Evolutionary conservation across 2,797 vertebrate genomes (phyloP), one percentile per base, ranked within the genome.

Genomic region (Hirundo rustica): DNA sequence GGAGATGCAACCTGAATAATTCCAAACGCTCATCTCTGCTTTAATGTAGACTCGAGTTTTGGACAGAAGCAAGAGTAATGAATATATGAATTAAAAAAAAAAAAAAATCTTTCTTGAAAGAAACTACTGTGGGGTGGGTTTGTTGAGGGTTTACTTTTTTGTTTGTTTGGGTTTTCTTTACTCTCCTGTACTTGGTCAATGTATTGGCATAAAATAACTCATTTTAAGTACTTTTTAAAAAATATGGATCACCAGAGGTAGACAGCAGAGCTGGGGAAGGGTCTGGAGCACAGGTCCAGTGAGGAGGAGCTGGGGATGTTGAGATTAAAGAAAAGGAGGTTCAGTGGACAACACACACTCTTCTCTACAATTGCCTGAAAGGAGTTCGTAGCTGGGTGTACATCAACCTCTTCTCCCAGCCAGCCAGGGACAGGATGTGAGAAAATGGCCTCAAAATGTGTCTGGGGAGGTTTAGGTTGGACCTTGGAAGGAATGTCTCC

Each of bases 101-200:
- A 44, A 7, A 7, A 5, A 13, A 3, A 6, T 29, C 6, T 47
- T 51, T 1, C 6, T 79, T 70, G 25, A 34, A 57, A 83, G 13
- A 12, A 75, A 22, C 26, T 54, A 10, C 11, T 34, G 11, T 55
- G 14, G 58, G 12, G 12, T 53, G 26, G 1, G 0, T 76, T 75
- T 58, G 9, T 11, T n/a, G 19, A 13, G 3, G 5, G 0, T 4
- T 29, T 38, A 38, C 12, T 15, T 32, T 8, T 10, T 42, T 14
- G 5, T 5, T 50, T 44, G 5, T 11, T 67, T 67, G 15, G 3
- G 4, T 19, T 67, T 48, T 38, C 38, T 9, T 11, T 36, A 26
- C 23, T 50, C 23, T 70, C 25, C 13, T 21, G 10, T 81, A 13
- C 11, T 65, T 77, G 34, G 20, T 75, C 25, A 68, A 12, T 29